Evolutionary conservation across 2,113 vertebrate species (phyloP), one percentile per base, ranked within the genome.

Genomic region (Scomber japonicus): DNA sequence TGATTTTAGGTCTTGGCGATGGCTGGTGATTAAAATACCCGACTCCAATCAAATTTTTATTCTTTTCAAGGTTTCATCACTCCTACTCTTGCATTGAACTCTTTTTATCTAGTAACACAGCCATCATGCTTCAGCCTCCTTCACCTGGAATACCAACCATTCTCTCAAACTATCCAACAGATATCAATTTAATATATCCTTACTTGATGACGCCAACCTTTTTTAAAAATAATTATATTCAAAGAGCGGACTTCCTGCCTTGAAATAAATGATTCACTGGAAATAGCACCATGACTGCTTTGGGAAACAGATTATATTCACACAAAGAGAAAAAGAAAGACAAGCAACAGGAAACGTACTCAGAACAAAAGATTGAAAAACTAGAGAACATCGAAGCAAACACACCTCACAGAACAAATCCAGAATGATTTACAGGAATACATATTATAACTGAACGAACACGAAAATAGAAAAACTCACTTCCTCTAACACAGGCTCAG

Each of bases 241-340:
- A 50, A 11, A 78, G 53, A 61, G 48, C 67, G 62, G 46, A 11
- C n/a, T 24, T 71, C 15, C 35, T 71, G 40, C 24, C 9, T 51
- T 11, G 40, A 75, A 11, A 35, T 19, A 17, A 63, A 71, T 27
- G 45, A 65, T 16, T 82, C 30, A 21, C 35, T 24, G 9, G 35
- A 40, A 40, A 21, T 7, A 69, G 5, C 17, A 51, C 27, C 35
- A 40, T 10, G 7, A 40, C 35, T 40, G 9, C 6, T 9, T 40
- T 40, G 2, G 5, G 5, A n/a, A 7, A 35, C 0, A 51, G 13
- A 5, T 53, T 2, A 19, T 53, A 13, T 13, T 68, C 49, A 1
- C 11, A 48, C 35, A 8, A 7, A 8, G 24, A 44, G 31, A 21
- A 68, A 54, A 67, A 68, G 30, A 21, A 21, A 40, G 44, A 40